Evolutionary conservation across 2,888 invertebrate genomes (phyloP).

Genomic region (Leucozona laternaria): DNA sequence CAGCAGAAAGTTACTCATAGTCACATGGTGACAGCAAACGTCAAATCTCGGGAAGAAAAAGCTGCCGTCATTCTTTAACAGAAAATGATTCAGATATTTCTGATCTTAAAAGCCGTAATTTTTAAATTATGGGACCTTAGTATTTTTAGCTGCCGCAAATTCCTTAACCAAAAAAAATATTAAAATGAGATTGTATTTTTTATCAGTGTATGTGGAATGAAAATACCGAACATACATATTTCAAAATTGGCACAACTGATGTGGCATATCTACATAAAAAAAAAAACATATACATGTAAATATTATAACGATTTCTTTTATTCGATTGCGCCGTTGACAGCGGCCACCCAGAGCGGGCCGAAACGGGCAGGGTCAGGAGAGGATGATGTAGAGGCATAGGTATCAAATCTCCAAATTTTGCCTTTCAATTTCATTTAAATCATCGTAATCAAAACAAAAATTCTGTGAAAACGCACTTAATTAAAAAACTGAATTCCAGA

Average conservation of each 20-base stretch:
- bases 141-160: too few relatives aligned
- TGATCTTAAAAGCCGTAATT: too few relatives aligned
- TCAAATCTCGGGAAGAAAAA: too few relatives aligned
- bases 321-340: constrained; percentile 74
- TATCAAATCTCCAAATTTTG: constrained; percentile 74
- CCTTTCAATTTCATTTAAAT: constrained; percentile 76
- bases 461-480: constrained; percentile 76
- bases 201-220: constrained; percentile 12
- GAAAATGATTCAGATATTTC: too few relatives aligned
- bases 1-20: too few relatives aligned
- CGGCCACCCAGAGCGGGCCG: constrained; percentile 63
- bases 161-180: too few relatives aligned
- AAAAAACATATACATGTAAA: neutral
- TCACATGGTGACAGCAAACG: too few relatives aligned
- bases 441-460: constrained; percentile 75
- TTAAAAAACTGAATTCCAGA: constrained; percentile 75
- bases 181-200: neutral
- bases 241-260: constrained; percentile 52
- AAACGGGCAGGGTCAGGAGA: constrained; percentile 7
- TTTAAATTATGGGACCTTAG: too few relatives aligned
- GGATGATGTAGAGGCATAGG: constrained; percentile 46
- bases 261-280: constrained; percentile 24
- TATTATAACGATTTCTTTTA: constrained; percentile 67
- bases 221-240: constrained; percentile 39
- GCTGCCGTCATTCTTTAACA: too few relatives aligned